phyloP scores from a whole-genome alignment of 2,888 invertebrate species.

The Ypsolopha sequella region DNA sequence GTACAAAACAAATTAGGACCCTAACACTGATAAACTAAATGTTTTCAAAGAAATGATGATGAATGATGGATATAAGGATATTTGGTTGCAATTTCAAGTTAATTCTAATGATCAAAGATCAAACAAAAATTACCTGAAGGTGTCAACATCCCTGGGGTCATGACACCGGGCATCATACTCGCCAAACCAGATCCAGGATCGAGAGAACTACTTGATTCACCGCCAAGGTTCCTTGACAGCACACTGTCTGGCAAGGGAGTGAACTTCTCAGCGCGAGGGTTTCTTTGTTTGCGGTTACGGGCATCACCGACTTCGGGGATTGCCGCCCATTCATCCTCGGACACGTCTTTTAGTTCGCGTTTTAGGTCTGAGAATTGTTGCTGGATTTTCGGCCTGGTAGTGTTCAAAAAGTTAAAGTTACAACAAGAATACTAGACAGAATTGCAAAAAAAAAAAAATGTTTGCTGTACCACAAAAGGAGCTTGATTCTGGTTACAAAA shows the following conservation, averaged over 20 bases:
- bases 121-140: constrained; percentile 72
- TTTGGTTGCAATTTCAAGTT: background rate
- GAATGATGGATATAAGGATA: too few species aligned
- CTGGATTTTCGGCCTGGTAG: constrained; percentile 91
- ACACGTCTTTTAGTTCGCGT: constrained; percentile 83
- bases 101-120: too few species aligned
- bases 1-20: too few species aligned
- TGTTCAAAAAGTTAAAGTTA: too few species aligned
- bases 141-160: constrained; percentile 89
- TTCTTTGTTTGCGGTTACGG: constrained; percentile 95
- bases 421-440: too few species aligned
- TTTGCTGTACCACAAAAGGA: too few species aligned
- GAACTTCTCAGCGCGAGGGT: constrained; percentile 95
- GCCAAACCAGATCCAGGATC: constrained; percentile 90
- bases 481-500: too few species aligned
- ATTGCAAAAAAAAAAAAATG: too few species aligned
- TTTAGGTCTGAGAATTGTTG: constrained; percentile 99
- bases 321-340: constrained; percentile 95
- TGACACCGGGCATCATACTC: constrained; percentile 88
- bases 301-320: constrained; percentile 99
- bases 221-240: constrained; percentile 86
- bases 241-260: constrained; percentile 98
- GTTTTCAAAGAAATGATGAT: too few species aligned
- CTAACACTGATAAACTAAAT: too few species aligned
- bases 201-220: constrained; percentile 81